These are phyloP conservation scores for Trissoscelio sp. DNA, from an alignment of 2,888 invertebrate genomes.

Conservation along the genomic window DNA sequence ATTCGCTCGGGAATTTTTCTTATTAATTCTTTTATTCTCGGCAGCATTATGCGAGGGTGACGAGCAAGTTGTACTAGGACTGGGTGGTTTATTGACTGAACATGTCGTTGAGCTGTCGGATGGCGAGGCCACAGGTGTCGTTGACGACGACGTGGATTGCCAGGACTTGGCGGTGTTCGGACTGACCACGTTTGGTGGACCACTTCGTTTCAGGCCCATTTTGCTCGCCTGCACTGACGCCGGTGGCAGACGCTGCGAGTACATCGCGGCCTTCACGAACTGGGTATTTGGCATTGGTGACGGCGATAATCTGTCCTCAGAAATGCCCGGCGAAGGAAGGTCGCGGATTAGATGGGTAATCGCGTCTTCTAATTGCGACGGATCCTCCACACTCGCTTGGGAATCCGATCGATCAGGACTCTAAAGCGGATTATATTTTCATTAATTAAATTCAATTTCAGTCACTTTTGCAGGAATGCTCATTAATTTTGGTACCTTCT, in stretches of 20 bases:
- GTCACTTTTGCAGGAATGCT: too few relatives aligned
- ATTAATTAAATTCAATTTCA: too few relatives aligned
- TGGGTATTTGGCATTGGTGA: conserved; percentile 77
- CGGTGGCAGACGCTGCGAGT: conserved; percentile 80
- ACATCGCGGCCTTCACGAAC: conserved; percentile 79
- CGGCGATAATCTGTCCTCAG: conserved; percentile 74
- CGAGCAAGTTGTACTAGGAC: conserved; percentile 30
- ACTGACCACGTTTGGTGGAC: conserved; percentile 58
- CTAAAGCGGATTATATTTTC: too few relatives aligned
- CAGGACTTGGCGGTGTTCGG: conserved; percentile 44
- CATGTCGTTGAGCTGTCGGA: conserved; percentile 16
- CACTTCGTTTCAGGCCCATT: conserved; percentile 76
- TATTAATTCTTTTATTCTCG: conserved; percentile 31
- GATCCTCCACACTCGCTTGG: conserved; percentile 87
- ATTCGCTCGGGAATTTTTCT: conserved; percentile 26
- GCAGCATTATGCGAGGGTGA: not conserved
- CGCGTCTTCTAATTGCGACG: conserved; percentile 88
- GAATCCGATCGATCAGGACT: conserved; percentile 75
- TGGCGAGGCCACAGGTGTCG: conserved; percentile 42
- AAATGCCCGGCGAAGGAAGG: conserved; percentile 82
- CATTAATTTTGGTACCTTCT: too few relatives aligned
- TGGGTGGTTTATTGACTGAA: conserved; percentile 21
- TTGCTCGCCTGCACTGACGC: conserved; percentile 77
- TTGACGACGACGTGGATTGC: conserved; percentile 42
- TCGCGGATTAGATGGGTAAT: conserved; percentile 88